Conservation (phyloP, 2,113 vertebrate species). For the Boleophthalmus pectinirostris region DNA sequence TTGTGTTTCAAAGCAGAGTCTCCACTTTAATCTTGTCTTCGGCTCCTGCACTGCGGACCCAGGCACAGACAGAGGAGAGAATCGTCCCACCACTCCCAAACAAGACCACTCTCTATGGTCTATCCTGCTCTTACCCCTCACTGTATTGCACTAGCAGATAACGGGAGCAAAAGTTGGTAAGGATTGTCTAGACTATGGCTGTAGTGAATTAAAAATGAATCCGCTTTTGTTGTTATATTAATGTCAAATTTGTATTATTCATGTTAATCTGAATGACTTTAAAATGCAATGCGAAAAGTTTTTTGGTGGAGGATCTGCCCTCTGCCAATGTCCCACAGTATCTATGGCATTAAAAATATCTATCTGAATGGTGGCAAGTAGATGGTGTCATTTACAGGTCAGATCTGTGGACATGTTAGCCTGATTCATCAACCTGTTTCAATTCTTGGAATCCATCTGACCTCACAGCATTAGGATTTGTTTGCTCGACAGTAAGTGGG, state of each 20-base stretch:
- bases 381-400: too few relatives aligned
- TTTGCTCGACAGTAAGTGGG: too few relatives aligned
- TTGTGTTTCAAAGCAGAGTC: conserved; percentile 63
- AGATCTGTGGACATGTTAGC: too few relatives aligned
- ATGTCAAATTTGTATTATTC: background rate
- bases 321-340: too few relatives aligned
- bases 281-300: background rate
- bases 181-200: background rate
- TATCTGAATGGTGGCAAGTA: too few relatives aligned
- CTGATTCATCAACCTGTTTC: too few relatives aligned
- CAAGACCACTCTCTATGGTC: conserved; percentile 15
- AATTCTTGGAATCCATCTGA: too few relatives aligned
- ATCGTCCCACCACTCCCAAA: conserved; percentile 47
- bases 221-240: background rate
- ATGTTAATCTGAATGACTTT: background rate
- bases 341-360: too few relatives aligned
- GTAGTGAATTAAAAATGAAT: background rate
- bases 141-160: conserved; percentile 8
- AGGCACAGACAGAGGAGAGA: conserved; percentile 57
- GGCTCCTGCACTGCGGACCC: conserved; percentile 64
- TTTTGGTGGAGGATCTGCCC: too few relatives aligned
- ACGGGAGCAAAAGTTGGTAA: background rate
- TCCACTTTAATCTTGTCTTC: conserved; percentile 73
- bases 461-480: too few relatives aligned
- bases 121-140: conserved; percentile 2